Base-by-base conservation (phyloP, 2,113 vertebrate genomes). In the Syngnathus floridae region DNA sequence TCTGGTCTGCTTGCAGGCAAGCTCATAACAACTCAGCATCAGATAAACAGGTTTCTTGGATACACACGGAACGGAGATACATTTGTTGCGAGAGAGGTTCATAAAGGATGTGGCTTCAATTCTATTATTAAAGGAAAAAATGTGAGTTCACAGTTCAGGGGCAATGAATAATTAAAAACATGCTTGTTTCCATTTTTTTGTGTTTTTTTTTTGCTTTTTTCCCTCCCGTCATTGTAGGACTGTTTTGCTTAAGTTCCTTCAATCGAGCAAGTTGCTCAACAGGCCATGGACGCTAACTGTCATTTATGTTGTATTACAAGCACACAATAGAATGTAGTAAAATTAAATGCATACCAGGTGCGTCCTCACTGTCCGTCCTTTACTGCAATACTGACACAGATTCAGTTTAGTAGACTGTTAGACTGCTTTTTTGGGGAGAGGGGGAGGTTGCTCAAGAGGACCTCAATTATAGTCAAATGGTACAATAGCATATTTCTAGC, bases 21-120 rank as follows among this genome's bases (percentile, higher is more conserved):
- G 69, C 81, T 74, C 72, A 83, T 83, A 83, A 88, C 84, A 90
- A 87, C 79, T 79, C 74, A 62, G 67, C 76, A 85, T 84, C 82
- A 85, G 83, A 89, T 89, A 87, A 89, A 82, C 60, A 36, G 75
- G 84, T 87, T 84, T 82, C 74, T 85, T 77, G 73, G 67, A 86
- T 71, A 86, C 81, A 84, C 72, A 83, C 84, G 71, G 78, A 60
- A 26, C 77, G 74, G 68, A 81, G 84, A 86, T 83, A 66, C 60
- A 77, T 83, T 84, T 86, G 77, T 73, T 84, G 75, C 59, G 51
- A 83, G 73, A 80, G 62, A 26, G 63, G 66, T 64, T 54, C 48
- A 12, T 48, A 35, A 71, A 75, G 70, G 76, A 77, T 70, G 65
- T 19, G 26, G 61, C 65, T 56, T 17, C 68, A 75, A 41, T 26